Evolutionary conservation across 2,797 vertebrate species (phyloP), one percentile per base, ranked within the genome.

Genomic region (Lutjanus argentimaculatus): DNA sequence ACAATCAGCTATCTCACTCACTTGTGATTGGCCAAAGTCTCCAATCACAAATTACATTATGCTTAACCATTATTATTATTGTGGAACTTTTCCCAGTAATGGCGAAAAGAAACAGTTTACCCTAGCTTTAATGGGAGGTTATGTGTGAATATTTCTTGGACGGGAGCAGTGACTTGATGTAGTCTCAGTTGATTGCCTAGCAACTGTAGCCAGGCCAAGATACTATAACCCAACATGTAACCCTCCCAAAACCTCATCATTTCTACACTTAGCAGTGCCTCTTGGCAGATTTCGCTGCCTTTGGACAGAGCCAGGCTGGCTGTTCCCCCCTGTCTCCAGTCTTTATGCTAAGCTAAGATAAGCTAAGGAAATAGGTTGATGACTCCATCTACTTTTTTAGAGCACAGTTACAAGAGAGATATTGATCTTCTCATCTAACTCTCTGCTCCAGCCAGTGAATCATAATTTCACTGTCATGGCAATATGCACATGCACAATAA

Each of bases 171-270:
- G 19, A 52, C 11, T 51, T 51, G 22, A 15, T 19, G 1, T 46
- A 30, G 21, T 56, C 58, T 63, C 15, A 1, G 0, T 30, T 71
- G 36, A 45, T 67, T 72, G 59, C 68, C 53, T 66, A 17, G 67
- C n/a, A 78, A 65, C 61, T 71, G 16, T 15, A 22, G 10, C 15
- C 2, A 4, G 8, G 43, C 51, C n/a, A 65, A 49, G 15, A 67
- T 52, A n/a, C n/a, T n/a, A 30, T 16, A 52, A 13, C 11, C 6
- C 0, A 1, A 22, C 1, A 58, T n/a, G 22, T 51, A 45, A 11
- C 1, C 3, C 12, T 7, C 4, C 16, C 8, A 14, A 65, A 65
- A 48, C 19, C 43, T 12, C 36, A 22, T 42, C 0, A 46, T 65
- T 10, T 49, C 36, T 21, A 22, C n/a, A 45, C 16, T 46, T 10